Evolutionary conservation across 2,888 invertebrate species (phyloP).

Genomic region (Cactoblastis cactorum): DNA sequence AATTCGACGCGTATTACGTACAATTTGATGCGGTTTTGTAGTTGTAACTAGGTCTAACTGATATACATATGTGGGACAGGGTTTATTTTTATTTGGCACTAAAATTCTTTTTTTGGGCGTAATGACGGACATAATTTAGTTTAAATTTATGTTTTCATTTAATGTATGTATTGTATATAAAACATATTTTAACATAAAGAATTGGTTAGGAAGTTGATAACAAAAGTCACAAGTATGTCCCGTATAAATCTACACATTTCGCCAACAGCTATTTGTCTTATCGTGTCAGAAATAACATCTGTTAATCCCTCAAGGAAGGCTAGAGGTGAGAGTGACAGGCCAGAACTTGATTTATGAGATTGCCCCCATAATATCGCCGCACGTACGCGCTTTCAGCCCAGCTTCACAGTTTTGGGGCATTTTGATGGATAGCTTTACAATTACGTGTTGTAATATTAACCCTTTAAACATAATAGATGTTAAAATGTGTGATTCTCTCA

Average conservation of each 20-base stretch:
- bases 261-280: not conserved
- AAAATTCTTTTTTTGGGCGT: too few relatives aligned
- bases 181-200: too few relatives aligned
- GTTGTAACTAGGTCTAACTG: too few relatives aligned
- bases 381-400: not conserved
- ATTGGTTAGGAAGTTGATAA: not conserved
- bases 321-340: conserved; percentile 6
- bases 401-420: not conserved
- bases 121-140: too few relatives aligned
- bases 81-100: too few relatives aligned
- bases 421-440: not conserved
- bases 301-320: not conserved
- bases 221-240: not conserved
- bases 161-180: too few relatives aligned
- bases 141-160: too few relatives aligned
- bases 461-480: not conserved
- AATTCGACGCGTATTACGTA: too few relatives aligned
- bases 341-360: conserved; percentile 10
- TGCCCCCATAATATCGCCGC: not conserved
- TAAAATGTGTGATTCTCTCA: too few relatives aligned
- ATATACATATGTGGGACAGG: too few relatives aligned
- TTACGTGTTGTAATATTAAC: not conserved
- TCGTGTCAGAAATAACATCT: conserved; percentile 1
- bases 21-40: too few relatives aligned
- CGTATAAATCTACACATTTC: not conserved